phyloP scores from a whole-genome alignment of 1,140 invertebrate genomes.

The Eurytemora carolleeae region DNA sequence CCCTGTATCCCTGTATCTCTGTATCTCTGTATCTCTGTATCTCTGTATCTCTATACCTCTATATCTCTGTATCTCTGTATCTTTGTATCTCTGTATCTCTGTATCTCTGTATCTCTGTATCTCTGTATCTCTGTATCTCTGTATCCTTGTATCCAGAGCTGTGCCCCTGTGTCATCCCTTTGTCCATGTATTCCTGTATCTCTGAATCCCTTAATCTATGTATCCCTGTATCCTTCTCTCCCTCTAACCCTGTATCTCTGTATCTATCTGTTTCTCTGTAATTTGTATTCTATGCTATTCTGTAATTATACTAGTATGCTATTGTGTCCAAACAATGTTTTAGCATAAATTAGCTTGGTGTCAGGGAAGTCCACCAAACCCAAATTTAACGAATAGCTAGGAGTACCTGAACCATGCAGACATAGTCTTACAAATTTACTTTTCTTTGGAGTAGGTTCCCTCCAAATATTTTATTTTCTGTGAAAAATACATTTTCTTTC shows the following conservation, averaged over 20 bases:
- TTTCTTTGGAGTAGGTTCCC: too few relatives aligned
- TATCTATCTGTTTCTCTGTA: not conserved
- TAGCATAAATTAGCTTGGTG: too few relatives aligned
- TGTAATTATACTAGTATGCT: too few relatives aligned
- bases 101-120: not conserved
- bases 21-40: not conserved
- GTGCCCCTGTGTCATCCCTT: too few relatives aligned
- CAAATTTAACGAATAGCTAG: too few relatives aligned
- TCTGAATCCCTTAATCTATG: not conserved
- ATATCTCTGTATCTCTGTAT: not conserved
- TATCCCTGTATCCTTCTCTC: not conserved
- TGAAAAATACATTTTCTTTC: too few relatives aligned
- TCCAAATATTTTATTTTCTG: too few relatives aligned
- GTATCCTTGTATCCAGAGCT: not conserved
- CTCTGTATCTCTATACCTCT: not conserved
- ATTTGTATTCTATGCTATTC: too few relatives aligned
- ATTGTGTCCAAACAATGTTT: too few relatives aligned
- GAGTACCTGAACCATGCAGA: too few relatives aligned
- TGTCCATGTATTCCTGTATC: not conserved
- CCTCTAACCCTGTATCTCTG: not conserved
- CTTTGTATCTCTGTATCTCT: not conserved
- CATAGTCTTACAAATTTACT: too few relatives aligned
- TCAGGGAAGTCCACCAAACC: too few relatives aligned
- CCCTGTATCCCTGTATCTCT: not conserved
- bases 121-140: not conserved